Evolutionary conservation across 2,888 invertebrate genomes (phyloP), one percentile per base, ranked within the genome.

Genomic region (Nomada fucata): DNA sequence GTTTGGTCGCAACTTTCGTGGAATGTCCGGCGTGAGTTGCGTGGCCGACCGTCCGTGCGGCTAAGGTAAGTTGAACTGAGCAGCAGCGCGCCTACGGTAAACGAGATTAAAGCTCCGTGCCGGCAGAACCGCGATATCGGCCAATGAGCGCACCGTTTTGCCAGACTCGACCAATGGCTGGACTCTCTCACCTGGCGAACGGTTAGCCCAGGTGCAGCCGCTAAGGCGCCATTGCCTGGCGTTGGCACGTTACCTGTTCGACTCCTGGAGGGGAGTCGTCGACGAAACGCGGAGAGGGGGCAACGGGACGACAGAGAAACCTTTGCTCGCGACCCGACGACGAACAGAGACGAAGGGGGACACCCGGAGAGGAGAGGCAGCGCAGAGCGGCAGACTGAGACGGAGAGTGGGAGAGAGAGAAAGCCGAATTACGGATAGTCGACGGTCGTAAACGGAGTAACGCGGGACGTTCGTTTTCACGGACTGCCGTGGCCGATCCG

Each of bases 21-120:
- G 59, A 82, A 82, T 74, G 73, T 72, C 42, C 75, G 84, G 63
- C 53, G 60, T 79, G 77, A 67, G 76, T 81, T 81, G 79, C 79
- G 67, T 79, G 72, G 76, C 75, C 87, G 86, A 89, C 91, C 90
- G 91, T 89, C 89, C 92, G 91, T 91, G 86, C 88, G 87, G 89
- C 92, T 86, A 91, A 90, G 91, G 92, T 92, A 91, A 92, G 91
- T 91, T 89, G 91, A 92, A 92, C 92, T 92, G 91, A 91, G 90
- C 88, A 88, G 87, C 88, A 89, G 90, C 90, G 90, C 91, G 90
- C 89, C 90, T 91, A 92, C 92, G 91, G 92, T 91, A 92, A 92
- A 92, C 89, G 91, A 92, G 92, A 93, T 92, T 92, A 91, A 90
- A 91, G 91, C 91, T 88, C 85, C 87, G 82, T 81, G 70, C 85